phyloP scores from a whole-genome alignment of 53 echinoderm and acorn worm species.

The Echinometra lucunter region DNA sequence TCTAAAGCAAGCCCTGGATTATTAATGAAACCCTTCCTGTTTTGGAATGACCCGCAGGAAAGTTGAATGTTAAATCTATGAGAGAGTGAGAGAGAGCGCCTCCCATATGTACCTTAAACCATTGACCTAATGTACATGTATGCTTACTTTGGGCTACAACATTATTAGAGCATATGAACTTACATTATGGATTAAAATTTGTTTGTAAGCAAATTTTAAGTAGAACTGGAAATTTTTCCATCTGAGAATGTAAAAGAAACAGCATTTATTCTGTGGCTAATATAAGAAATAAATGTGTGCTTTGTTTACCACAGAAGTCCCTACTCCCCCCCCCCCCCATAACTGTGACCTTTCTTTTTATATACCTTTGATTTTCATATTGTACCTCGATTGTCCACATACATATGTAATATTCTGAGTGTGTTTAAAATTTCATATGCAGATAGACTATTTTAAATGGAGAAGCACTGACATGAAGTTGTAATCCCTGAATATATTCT shows the following conservation, averaged over 20 bases:
- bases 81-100: neutral
- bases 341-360: neutral
- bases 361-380: neutral
- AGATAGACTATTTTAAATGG: neutral
- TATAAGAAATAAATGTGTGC: too few relatives aligned
- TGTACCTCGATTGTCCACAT: neutral
- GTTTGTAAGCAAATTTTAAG: too few relatives aligned
- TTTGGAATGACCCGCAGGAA: neutral
- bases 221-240: too few relatives aligned
- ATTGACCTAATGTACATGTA: neutral
- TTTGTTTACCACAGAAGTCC: neutral
- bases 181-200: too few relatives aligned
- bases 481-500: neutral
- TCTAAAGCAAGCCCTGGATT: slow-evolving; percentile 32
- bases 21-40: slow-evolving; percentile 36
- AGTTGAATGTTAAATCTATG: neutral
- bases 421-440: neutral
- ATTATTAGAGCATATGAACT: too few relatives aligned
- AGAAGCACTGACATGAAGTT: neutral
- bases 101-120: neutral
- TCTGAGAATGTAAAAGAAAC: too few relatives aligned
- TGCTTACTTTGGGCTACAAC: too few relatives aligned
- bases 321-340: neutral
- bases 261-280: too few relatives aligned
- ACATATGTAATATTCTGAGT: neutral